Evolutionary conservation across 1,140 invertebrate species (phyloP), one percentile per base, ranked within the genome.

Genomic region (Lepidostoma basale): DNA sequence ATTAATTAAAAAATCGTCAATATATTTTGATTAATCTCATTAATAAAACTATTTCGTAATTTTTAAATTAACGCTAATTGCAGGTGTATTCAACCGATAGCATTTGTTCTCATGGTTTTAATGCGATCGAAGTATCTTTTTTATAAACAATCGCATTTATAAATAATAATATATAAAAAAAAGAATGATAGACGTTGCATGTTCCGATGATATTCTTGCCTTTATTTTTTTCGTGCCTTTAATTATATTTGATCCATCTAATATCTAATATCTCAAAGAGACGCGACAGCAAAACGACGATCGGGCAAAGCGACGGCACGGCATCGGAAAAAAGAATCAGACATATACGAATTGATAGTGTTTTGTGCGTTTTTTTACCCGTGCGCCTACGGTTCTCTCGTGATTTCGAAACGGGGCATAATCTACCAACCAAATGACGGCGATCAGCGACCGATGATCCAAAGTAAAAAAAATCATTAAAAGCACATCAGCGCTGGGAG

Each of bases 401-500:
- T 54, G 26, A 54, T 54, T 54, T 59, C 5, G 54, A 8, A 40
- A 40, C 33, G 36, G 6, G 30, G 12, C n/a, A 39, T 59, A 59
- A 59, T 59, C 30, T 59, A 40, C 30, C 9, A 10, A 14, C n/a
- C 36, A 59, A 39, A 59, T 59, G 54, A 59, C 36, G n/a, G 14
- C 54, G 54, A 59, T 59, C 54, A 59, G 54, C n/a, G 54, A 39
- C 54, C 54, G 54, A 59, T 59, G 54, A 59, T 59, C 54, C 54
- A 40, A 39, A 40, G 54, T 59, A 59, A 59, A 59, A 58, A 59
- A 59, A 59, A 59, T 59, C 54, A 59, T 59, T 59, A 59, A 59
- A 59, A 59, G 40, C 40, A 16, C 54, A 59, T 59, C 54, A 59
- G 54, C 22, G 33, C 3, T 3, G 3, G 33, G 30, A 16, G 54